A percentile compares a stretch with the other conserved stretches of the same genome.
Evolutionary conservation across 2,113 vertebrate genomes (phyloP).

Genomic region (Mesoclemmys tuberculata): DNA sequence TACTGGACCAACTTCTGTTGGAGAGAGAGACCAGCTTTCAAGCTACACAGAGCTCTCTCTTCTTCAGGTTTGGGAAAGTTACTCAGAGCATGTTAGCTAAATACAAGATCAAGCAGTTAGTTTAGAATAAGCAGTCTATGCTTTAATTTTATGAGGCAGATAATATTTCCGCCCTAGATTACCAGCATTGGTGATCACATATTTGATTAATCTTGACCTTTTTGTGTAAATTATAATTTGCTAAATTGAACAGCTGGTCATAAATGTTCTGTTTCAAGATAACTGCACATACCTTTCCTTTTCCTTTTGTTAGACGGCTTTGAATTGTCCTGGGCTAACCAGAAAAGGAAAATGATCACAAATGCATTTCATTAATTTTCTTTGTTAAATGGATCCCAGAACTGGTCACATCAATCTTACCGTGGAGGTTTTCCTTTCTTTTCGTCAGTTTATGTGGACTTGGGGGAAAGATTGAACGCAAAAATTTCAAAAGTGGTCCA

Average conservation of each 20-base stretch:
- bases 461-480: neutral
- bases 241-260: neutral
- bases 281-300: neutral
- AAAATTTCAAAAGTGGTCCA: neutral
- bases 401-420: neutral
- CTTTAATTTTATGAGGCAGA: neutral
- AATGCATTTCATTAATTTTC: neutral
- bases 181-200: neutral
- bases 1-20: no score
- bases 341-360: neutral
- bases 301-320: slow-evolving; percentile 18
- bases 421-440: neutral
- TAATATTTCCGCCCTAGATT: neutral
- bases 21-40: neutral
- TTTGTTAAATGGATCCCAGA: neutral
- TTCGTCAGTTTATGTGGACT: neutral
- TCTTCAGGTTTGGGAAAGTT: neutral
- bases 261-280: neutral
- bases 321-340: neutral
- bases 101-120: neutral
- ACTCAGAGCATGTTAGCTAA: neutral
- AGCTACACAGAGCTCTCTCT: neutral
- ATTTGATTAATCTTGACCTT: neutral
- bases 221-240: neutral
- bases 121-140: neutral